These are phyloP conservation scores for Lophochroa leadbeateri DNA, from an alignment of 2,113 vertebrate species.

Conservation along the genomic window DNA sequence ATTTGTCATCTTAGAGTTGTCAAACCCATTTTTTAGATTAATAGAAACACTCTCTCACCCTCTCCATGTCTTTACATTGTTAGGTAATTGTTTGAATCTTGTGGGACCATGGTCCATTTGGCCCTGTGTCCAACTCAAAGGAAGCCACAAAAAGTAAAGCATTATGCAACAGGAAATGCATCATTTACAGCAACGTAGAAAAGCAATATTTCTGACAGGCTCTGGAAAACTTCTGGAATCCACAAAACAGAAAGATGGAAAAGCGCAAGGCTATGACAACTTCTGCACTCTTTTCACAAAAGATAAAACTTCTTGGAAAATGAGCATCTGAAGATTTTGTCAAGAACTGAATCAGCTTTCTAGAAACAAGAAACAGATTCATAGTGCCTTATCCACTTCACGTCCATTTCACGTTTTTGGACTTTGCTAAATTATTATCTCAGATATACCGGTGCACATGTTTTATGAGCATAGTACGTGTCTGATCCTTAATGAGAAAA, in stretches of 20 bases:
- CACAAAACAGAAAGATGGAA: not conserved
- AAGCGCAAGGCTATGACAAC: not conserved
- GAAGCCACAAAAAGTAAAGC: not conserved
- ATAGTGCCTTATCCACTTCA: not conserved
- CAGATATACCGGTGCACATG: not conserved
- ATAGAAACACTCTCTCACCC: not conserved
- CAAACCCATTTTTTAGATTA: not conserved
- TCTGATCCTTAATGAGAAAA: not conserved
- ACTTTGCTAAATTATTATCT: not conserved
- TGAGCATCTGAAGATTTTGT: not conserved
- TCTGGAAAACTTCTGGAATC: not conserved
- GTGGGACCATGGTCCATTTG: not conserved
- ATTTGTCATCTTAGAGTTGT: not conserved
- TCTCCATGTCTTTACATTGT: not conserved
- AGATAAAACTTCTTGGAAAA: not conserved
- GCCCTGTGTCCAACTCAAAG: not conserved
- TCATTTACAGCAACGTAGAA: not conserved
- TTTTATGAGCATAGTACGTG: not conserved
- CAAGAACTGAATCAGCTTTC: not conserved
- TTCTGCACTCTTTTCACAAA: not conserved
- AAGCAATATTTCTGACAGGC: not conserved
- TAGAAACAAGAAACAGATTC: not conserved
- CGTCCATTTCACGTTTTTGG: not conserved
- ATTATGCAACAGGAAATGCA: not conserved
- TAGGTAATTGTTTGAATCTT: not conserved